Conservation (phyloP, 2,113 vertebrate species). For the Maccullochella peelii region DNA sequence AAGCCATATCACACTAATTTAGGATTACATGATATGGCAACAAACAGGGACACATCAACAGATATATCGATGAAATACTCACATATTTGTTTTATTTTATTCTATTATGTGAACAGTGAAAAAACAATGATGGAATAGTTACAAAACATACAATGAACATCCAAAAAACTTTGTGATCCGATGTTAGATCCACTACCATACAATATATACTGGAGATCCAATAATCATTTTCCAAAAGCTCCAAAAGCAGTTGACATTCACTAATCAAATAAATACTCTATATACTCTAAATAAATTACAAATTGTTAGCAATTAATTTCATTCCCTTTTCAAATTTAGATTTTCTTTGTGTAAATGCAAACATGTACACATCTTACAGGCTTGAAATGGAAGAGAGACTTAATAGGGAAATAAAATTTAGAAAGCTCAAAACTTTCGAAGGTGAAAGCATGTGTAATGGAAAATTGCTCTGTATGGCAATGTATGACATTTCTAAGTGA, state of each 20-base stretch:
- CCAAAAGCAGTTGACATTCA: not conserved
- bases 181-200: not conserved
- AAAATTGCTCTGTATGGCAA: too few relatives aligned
- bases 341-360: conserved; percentile 7
- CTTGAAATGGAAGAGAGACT: not conserved
- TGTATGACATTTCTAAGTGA: too few relatives aligned
- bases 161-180: too few relatives aligned
- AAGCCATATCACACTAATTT: not conserved
- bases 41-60: not conserved
- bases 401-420: not conserved
- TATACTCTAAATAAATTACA: conserved; percentile 54
- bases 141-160: conserved; percentile 21
- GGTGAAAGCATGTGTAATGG: not conserved
- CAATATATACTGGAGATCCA: not conserved
- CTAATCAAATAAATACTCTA: conserved; percentile 65
- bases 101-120: not conserved
- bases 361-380: not conserved
- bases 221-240: not conserved
- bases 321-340: not conserved
- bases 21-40: not conserved
- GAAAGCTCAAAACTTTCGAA: not conserved
- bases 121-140: conserved; percentile 8
- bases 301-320: not conserved
- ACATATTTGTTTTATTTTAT: not conserved
- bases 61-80: not conserved